Evolutionary conservation across 1,140 invertebrate genomes (phyloP), one percentile per base, ranked within the genome.

Genomic region (Drosophila tsacasi): DNA sequence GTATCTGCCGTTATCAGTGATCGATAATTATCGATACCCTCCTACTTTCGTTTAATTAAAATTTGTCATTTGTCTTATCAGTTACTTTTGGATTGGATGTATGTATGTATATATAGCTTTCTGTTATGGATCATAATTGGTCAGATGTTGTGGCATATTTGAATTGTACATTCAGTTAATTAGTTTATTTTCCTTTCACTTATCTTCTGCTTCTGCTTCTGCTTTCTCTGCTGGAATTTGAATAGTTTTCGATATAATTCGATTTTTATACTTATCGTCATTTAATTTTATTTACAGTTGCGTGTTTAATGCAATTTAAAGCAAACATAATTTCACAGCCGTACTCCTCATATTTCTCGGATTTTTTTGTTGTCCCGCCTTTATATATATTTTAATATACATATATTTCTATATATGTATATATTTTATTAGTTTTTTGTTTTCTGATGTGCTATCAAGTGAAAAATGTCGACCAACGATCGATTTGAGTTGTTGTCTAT

Each of bases 261-360:
- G 44, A 66, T n/a, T 49, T 47, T 42, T 39, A 23, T 69, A 35
- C 57, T 66, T 54, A 61, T 72, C 32, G 21, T 55, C 52, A 17
- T 37, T 55, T 57, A 68, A 71, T 57, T 84, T 85, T 85, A 84
- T 85, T 78, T 85, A 84, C 82, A 84, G 64, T 79, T 85, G 81
- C 76, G 62, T 55, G 52, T 47, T 76, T 81, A 49, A 76, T 81
- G 72, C 60, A 46, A 64, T 83, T 78, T 59, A 81, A 73, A 79
- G 83, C 83, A 82, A 79, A 82, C 75, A 76, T 74, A 79, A 72
- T 82, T 79, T 85, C 83, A 85, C 83, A 85, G 83, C 83, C 83
- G 83, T 85, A 86, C 83, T 85, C 75, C 69, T 79, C 67, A 50
- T 63, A 44, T 69, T 50, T 71, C 47, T 78, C 35, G 66, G 57